Evolutionary conservation across 1,140 invertebrate species (phyloP), one percentile per base, ranked within the genome.

Genomic region (Calliopsis andreniformis): DNA sequence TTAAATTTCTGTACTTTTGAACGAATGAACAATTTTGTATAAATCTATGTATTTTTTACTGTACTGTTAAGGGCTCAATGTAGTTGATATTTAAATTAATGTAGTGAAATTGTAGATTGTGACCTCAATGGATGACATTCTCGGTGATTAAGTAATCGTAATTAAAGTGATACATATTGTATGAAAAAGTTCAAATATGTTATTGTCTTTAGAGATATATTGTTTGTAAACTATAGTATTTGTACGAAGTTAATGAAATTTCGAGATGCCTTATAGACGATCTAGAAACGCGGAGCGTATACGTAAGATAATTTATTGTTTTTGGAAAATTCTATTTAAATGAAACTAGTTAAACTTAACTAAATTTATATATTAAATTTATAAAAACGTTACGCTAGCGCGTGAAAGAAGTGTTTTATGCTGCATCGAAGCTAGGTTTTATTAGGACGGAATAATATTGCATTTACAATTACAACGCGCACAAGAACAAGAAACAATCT

Each of bases 301-400:
- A 56, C 42, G 18, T 30, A 20, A 45, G 18, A 25, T 81, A 82
- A 81, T 25, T 82, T 81, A 83, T 83, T 82, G 64, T 12, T 30
- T 47, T 79, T 45, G n/a, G 35, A 67, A 35, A 53, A 56, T 63
- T 25, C 0, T 53, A 80, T 77, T 78, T 49, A 76, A 30, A 12
- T 45, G 25, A 43, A 35, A 45, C 25, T 30, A 53, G n/a, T 28
- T 28, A 43, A 62, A 62, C 58, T 53, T n/a, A 67, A 59, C 5
- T 64, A 75, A 58, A 76, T 69, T 62, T 64, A 63, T 8, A 3
- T 8, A 35, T 35, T 79, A 61, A 45, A 43, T 39, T 42, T 69
- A 42, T 61, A 2, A 8, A 56, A 55, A 32, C 2, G 16, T 39
- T 67, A 66, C 28, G 35, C 28, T 67, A 53, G 53, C 1, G 25